Evolutionary conservation across 2,797 vertebrate genomes (phyloP).

Genomic region (Tamandua tetradactyla): DNA sequence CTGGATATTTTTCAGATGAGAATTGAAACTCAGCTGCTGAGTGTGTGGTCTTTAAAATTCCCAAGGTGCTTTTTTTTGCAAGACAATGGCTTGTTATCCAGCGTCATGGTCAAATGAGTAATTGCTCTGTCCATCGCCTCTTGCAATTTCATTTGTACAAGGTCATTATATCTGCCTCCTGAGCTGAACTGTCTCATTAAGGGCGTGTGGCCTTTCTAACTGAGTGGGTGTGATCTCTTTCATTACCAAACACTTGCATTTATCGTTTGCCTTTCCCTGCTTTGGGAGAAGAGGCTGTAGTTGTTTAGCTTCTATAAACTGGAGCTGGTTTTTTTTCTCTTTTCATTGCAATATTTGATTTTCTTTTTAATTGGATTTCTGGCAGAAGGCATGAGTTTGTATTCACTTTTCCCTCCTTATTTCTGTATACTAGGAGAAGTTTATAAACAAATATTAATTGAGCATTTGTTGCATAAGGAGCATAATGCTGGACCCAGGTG

Average conservation of each 20-base stretch:
- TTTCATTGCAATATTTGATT: not conserved
- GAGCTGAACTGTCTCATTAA: not conserved
- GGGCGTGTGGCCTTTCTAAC: not conserved
- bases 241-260: not conserved
- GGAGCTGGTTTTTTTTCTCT: not conserved
- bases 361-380: not conserved
- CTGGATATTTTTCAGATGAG: constrained; percentile 12
- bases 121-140: not conserved
- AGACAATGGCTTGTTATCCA: not conserved
- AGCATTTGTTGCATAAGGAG: not conserved
- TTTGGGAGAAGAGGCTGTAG: not conserved
- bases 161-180: not conserved
- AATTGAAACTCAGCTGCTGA: constrained; percentile 30
- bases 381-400: not conserved
- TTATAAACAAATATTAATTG: not conserved
- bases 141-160: not conserved
- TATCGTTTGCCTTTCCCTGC: not conserved
- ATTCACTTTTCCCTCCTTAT: not conserved
- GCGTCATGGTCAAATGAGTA: not conserved
- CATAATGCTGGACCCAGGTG: too few relatives aligned
- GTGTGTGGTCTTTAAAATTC: constrained; percentile 23
- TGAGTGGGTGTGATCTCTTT: not conserved
- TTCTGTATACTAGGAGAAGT: not conserved
- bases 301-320: not conserved
- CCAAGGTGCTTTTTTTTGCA: constrained; percentile 53